Evolutionary conservation across 53 echinoderm and acorn worm genomes (phyloP), one percentile per base, ranked within the genome.

Genomic region (Paracentrotus lividus): DNA sequence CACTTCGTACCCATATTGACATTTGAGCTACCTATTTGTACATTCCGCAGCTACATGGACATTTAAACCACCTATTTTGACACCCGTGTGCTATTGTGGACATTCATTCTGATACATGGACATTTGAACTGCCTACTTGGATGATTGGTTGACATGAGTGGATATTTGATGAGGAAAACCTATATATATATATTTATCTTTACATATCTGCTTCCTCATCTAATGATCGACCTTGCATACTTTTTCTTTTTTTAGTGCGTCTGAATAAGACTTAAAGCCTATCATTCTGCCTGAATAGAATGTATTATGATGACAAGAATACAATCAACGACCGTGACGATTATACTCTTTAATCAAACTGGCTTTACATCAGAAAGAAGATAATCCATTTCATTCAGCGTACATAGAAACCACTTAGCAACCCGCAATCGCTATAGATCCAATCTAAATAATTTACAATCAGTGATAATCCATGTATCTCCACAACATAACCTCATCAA

Each of bases 361-460:
- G 72, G 40, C 40, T 38, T 72, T 40, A 20, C 6, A 18, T 36
- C 40, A 72, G 72, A 36, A 72, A 38, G 36, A 40, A 72, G 6
- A 20, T 72, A 72, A 38, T 72, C 72, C 72, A 72, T 72, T 38
- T 36, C 12, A 32, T 40, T 4, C 38, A 72, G 72, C 72, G 72
- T 72, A 21, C 72, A 20, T 72, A 40, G 40, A 72, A 72, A 72
- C 72, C 9, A 72, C 72, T 40, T 72, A 72, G 72, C 72, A 72
- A 72, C 72, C 40, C 36, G 27, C 20, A 40, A 40, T 20, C n/a
- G 36, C 32, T 18, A n/a, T n/a, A 27, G 12, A 9, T 29, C 40
- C 36, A 40, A 72, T 5, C 40, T 40, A 1, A 72, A 38, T 67
- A 40, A 21, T 16, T 18, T 72, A 20, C 40, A 6, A 40, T 72